phyloP scores from a whole-genome alignment of 2,888 invertebrate genomes.

The Lycophotia porphyrea region DNA sequence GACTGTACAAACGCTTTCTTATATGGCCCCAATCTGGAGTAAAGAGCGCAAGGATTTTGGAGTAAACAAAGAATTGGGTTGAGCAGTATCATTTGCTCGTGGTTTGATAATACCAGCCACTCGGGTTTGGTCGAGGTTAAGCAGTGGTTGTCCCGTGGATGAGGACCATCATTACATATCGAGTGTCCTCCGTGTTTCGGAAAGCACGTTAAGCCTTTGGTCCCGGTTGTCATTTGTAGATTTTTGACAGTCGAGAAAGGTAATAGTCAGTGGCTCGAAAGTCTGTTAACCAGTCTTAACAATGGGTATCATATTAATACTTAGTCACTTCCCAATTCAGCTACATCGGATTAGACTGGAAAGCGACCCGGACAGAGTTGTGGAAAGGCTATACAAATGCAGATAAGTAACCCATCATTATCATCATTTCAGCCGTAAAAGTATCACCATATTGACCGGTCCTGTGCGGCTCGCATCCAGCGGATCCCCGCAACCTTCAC shows the following conservation, averaged over 20 bases:
- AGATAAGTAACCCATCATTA: not conserved
- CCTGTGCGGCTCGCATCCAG: too few species aligned
- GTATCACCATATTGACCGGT: too few species aligned
- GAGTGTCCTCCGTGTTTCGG: not conserved
- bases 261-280: not conserved
- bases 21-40: not conserved
- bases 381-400: not conserved
- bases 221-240: not conserved
- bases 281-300: not conserved
- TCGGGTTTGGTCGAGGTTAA: not conserved
- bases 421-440: too few species aligned
- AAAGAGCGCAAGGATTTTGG: slow-evolving; percentile 9
- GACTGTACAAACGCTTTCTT: not conserved
- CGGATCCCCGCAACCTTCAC: too few species aligned
- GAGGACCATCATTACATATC: not conserved
- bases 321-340: not conserved
- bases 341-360: not conserved
- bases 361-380: not conserved
- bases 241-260: not conserved
- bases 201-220: not conserved
- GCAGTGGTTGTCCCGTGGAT: not conserved
- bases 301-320: not conserved
- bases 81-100: not conserved
- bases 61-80: slow-evolving; percentile 1
- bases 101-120: too few species aligned